Evolutionary conservation across 2,797 vertebrate genomes (phyloP), one percentile per base, ranked within the genome.

Genomic region (Hipposideros larvatus): DNA sequence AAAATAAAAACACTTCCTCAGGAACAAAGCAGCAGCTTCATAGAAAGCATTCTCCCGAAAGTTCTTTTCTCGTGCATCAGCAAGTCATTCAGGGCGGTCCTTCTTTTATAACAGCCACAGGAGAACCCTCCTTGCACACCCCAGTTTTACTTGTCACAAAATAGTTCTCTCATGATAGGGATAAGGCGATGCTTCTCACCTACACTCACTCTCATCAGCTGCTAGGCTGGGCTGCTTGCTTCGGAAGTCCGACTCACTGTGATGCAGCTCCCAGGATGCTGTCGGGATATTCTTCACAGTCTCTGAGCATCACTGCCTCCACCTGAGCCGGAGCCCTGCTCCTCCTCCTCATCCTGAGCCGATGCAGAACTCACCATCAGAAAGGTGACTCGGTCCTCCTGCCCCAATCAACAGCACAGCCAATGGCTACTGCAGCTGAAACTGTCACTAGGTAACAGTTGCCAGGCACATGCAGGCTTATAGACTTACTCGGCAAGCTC

Each of bases 361-460:
- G 99, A 98, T 99, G 99, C 98, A 99, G 98, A 98, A 98, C 98
- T 97, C 97, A 95, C 97, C 97, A 97, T 98, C 85, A 98, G 93
- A 98, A 98, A 98, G 98, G 96, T 97, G 98, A 98, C 98, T 98
- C 97, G 94, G 96, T 98, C 97, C 96, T 98, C 98, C 98, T 97
- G 97, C 97, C 98, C 98, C 98, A 98, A 97, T 98, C 96, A 97
- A 98, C 98, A 98, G 97, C 98, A 97, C 97, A 98, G 98, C 98
- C 98, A 99, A 99, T 99, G 99, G 98, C 98, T 98, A 98, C 98
- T 98, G 98, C 98, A 98, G 98, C 98, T 98, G 98, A 98, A 98
- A 96, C 98, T 98, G 98, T 98, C 99, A 98, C 99, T 99, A 99
- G 98, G 99, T 99, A 99, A 99, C 99, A 98, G 99, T 99, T 99